Conservation (phyloP, 2,888 invertebrate species). For the Lacanobia oleracea region DNA sequence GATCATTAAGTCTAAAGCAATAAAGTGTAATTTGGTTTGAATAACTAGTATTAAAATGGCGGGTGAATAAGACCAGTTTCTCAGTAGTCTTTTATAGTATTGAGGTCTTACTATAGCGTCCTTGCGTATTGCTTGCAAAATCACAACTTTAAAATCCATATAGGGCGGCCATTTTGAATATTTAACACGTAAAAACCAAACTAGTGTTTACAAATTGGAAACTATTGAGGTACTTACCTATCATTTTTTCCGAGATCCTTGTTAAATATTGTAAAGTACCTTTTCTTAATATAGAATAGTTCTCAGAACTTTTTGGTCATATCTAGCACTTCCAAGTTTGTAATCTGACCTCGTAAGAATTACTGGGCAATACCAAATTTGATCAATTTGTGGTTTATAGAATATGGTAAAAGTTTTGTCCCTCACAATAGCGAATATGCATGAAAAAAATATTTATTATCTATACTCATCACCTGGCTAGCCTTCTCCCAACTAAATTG, state of each 20-base stretch:
- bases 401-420: too few species aligned
- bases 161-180: slow-evolving; percentile 37
- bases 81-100: slow-evolving; percentile 28
- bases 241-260: slow-evolving; percentile 7
- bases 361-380: too few species aligned
- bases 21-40: slow-evolving; percentile 24
- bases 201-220: slow-evolving; percentile 5
- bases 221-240: not conserved
- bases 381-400: too few species aligned
- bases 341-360: not conserved
- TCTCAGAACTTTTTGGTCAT: not conserved
- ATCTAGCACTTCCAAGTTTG: not conserved
- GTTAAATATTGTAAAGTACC: not conserved
- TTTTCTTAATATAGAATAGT: slow-evolving; percentile 1
- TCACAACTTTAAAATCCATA: slow-evolving; percentile 28
- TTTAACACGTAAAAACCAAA: slow-evolving; percentile 45
- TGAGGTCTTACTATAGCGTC: slow-evolving; percentile 49
- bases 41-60: not conserved
- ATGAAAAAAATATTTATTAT: too few species aligned
- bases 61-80: slow-evolving; percentile 47
- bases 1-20: rapidly evolving
- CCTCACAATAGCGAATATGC: too few species aligned
- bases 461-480: too few species aligned
- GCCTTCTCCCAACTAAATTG: too few species aligned
- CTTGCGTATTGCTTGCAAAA: slow-evolving; percentile 49